Evolutionary conservation across 2,113 vertebrate genomes (phyloP).

Genomic region (Salminus brasiliensis): DNA sequence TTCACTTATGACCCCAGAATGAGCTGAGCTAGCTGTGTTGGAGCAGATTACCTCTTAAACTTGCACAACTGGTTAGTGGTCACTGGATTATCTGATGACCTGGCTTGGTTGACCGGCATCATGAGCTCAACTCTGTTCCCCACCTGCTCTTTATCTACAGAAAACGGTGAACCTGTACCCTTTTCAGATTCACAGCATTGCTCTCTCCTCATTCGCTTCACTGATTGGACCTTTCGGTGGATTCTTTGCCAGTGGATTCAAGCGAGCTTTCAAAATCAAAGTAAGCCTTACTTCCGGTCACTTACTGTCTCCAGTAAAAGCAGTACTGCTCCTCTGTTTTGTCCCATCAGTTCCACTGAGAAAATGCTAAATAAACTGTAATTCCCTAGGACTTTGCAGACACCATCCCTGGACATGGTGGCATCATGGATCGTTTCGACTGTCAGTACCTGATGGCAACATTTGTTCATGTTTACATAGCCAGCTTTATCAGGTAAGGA

Average conservation of each 20-base stretch:
- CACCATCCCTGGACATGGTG: conserved; percentile 96
- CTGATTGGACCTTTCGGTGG: conserved; percentile 96
- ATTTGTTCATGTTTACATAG: conserved; percentile 97
- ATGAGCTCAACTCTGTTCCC: background rate
- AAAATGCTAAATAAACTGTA: background rate
- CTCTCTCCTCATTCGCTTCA: conserved; percentile 90
- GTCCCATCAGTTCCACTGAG: background rate
- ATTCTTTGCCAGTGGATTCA: conserved; percentile 99
- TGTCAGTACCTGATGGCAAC: conserved; percentile 99
- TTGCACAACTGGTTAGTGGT: no score
- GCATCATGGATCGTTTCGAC: conserved; percentile 98
- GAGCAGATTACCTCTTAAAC: no score
- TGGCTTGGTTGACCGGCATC: background rate
- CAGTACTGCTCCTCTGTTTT: background rate
- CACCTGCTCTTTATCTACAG: conserved; percentile 70
- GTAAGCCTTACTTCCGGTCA: conserved; percentile 65
- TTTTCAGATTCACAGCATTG: conserved; percentile 95
- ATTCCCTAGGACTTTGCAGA: conserved; percentile 89
- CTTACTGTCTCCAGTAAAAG: background rate
- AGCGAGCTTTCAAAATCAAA: conserved; percentile 99
- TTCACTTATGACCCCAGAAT: no score
- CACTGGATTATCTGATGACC: background rate
- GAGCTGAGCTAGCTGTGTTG: no score
- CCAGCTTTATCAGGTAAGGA: conserved; percentile 93
- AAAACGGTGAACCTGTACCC: conserved; percentile 90